These are phyloP conservation scores for Phytoseiulus persimilis DNA, from an alignment of 2,888 invertebrate genomes.

Conservation along the genomic window DNA sequence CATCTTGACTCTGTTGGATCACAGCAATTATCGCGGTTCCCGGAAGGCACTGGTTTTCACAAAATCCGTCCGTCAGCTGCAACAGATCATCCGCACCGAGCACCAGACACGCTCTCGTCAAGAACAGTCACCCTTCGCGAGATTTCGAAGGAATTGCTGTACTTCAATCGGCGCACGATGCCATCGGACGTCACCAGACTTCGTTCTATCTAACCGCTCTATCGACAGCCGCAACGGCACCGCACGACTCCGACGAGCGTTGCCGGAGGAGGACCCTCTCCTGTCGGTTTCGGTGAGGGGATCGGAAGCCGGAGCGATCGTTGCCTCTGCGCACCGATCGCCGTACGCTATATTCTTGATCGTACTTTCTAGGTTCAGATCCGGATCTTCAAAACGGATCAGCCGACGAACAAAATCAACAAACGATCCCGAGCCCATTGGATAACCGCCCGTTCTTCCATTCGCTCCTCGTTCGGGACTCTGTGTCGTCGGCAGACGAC, in stretches of 20 bases:
- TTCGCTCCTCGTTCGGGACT: background rate
- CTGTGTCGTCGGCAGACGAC: background rate
- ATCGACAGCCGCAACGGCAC: background rate
- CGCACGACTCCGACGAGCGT: background rate
- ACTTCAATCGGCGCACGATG: slow-evolving; percentile 12
- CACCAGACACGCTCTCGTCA: background rate
- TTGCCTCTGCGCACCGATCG: background rate
- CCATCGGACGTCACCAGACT: background rate
- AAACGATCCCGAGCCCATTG: background rate
- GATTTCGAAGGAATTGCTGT: slow-evolving; percentile 36
- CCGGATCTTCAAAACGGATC: background rate
- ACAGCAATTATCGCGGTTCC: background rate
- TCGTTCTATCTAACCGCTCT: background rate
- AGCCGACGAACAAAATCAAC: background rate
- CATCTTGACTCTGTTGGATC: background rate
- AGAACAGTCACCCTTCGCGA: slow-evolving; percentile 32
- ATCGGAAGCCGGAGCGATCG: background rate
- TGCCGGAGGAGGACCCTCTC: background rate
- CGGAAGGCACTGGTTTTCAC: background rate
- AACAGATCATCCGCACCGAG: background rate
- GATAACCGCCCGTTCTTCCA: background rate
- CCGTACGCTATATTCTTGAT: background rate
- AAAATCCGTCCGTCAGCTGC: background rate
- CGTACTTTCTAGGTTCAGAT: background rate
- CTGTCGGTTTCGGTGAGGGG: background rate